Conservation (phyloP, 37 sponge, comb jelly and placozoan genomes). For the Chondrosia reniformis region DNA sequence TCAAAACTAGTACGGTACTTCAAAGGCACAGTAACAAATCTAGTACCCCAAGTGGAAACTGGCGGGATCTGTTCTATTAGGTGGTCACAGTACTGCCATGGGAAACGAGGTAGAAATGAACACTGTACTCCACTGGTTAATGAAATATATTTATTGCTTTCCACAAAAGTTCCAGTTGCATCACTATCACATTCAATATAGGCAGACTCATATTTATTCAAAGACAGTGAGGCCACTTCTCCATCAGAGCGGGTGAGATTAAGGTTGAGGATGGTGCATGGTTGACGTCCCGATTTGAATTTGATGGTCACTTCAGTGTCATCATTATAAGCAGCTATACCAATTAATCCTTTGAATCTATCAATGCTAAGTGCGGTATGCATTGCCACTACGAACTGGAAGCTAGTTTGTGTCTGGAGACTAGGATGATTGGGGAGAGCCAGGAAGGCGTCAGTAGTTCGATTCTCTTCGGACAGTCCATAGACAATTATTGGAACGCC, state of each 20-base stretch:
- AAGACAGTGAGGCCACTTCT: background rate
- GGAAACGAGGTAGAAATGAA: background rate
- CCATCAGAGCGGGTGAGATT: background rate
- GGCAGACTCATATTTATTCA: background rate
- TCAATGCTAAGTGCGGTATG: background rate
- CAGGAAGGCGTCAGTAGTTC: constrained; percentile 38
- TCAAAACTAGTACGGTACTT: background rate
- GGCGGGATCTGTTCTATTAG: constrained; percentile 60
- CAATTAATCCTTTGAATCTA: too few relatives aligned
- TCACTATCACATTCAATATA: background rate
- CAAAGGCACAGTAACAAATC: constrained; percentile 28
- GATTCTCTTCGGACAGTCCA: constrained; percentile 25
- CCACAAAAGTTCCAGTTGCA: constrained; percentile 30
- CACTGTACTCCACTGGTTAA: background rate
- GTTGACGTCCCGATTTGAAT: background rate
- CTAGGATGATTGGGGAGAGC: constrained; percentile 19
- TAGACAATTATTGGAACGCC: constrained; percentile 15
- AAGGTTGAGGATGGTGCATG: background rate
- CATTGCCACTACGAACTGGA: background rate
- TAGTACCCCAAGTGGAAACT: constrained; percentile 22
- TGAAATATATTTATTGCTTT: constrained; percentile 7
- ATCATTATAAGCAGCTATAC: constrained; percentile 22
- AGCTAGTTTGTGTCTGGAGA: background rate
- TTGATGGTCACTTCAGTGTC: constrained; percentile 12
- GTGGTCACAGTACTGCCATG: constrained; percentile 36